Base-by-base conservation (phyloP, 2,888 invertebrate genomes). In the Stenodema calcarata region DNA sequence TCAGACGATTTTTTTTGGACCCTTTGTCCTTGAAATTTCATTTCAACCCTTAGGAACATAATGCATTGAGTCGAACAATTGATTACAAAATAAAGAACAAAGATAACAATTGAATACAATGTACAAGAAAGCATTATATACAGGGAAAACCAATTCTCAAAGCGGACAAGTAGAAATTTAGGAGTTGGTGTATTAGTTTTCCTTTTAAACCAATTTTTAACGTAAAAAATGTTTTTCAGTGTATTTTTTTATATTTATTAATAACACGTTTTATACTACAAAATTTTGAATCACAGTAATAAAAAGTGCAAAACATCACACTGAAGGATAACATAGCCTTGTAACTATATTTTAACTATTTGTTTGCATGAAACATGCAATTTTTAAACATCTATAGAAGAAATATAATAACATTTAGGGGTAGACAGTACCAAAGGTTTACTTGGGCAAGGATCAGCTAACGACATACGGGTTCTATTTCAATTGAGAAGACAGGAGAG, bases 41-140 rank as follows among this genome's bases (percentile, higher is more conserved):
- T 50, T 47, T 27, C 50, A 54, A 80, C 82, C 82, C 82, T 62
- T 69, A 82, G 82, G 82, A 82, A 82, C 82, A 47, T 82, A 42
- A 82, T 82, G 82, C 82, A 82, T 69, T 82, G 82, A 70, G 54
- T 70, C 35, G 76, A 76, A 78, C 78, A 78, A 44, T 30, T 30
- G 35, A 35, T 27, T 78, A 78, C 44, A 78, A 78, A 18, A 78
- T 44, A 44, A 76, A 30, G 41, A 78, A 78, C 27, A 44, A 44
- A 27, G 41, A 42, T 23, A 35, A 41, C n/a, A 78, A n/a, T 78
- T 42, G 44, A 42, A 30, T 75, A 75, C 9, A 75, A 44, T 78
- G 78, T 78, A 78, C 78, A 78, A 78, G 62, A 42, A 78, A 42
- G 75, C 75, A 18, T n/a, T 41, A 75, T 75, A 35, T 75, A 75